Conservation (phyloP, 2,888 invertebrate species). For the Nebria salina region DNA sequence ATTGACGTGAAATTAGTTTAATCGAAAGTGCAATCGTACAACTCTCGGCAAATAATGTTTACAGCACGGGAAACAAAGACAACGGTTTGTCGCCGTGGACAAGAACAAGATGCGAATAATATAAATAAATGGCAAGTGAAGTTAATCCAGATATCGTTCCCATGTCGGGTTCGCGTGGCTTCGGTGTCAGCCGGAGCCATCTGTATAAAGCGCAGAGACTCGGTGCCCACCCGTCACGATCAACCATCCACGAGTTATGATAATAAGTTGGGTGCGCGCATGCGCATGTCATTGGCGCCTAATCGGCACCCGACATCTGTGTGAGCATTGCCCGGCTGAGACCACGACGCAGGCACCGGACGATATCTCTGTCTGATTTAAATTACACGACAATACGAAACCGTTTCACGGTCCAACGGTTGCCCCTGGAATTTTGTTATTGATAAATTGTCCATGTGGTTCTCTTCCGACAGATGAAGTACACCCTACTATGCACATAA, state of each 20-base stretch:
- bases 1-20: slow-evolving; percentile 38
- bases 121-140: slow-evolving; percentile 5
- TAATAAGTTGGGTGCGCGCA: slow-evolving; percentile 12
- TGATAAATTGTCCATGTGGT: slow-evolving; percentile 16
- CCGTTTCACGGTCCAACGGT: slow-evolving; percentile 25
- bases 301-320: slow-evolving; percentile 10
- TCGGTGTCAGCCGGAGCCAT: slow-evolving; percentile 16
- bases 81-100: neutral
- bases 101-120: neutral
- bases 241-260: slow-evolving; percentile 13
- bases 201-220: neutral
- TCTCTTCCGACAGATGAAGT: slow-evolving; percentile 7
- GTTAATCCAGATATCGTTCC: slow-evolving; percentile 38
- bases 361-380: slow-evolving; percentile 19
- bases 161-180: slow-evolving; percentile 24
- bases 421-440: slow-evolving; percentile 27
- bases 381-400: slow-evolving; percentile 24
- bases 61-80: slow-evolving; percentile 14
- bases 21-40: slow-evolving; percentile 26
- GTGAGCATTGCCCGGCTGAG: neutral
- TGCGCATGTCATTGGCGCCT: slow-evolving; percentile 20
- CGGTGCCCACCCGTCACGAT: slow-evolving; percentile 14
- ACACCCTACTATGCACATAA: neutral
- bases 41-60: slow-evolving; percentile 23
- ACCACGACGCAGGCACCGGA: slow-evolving; percentile 6